A percentile compares a stretch with the other conserved stretches of the same genome.
These are phyloP conservation scores for Ctenodactylus gundi DNA, from an alignment of 2,113 vertebrate species.

Conservation along the genomic window DNA sequence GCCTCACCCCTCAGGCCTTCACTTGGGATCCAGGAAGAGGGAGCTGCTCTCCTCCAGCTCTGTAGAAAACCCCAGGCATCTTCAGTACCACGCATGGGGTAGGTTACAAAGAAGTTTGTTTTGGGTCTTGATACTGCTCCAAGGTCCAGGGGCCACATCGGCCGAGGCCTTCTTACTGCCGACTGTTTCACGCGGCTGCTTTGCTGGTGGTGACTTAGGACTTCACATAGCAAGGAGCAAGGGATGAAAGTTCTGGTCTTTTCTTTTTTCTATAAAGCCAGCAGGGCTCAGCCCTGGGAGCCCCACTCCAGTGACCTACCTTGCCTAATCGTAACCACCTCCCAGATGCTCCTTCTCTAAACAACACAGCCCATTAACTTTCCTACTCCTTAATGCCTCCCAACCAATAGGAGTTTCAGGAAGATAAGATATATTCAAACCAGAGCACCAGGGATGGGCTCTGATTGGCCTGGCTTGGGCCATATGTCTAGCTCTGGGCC, in stretches of 20 bases:
- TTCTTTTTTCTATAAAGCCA: neutral
- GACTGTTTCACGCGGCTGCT: neutral
- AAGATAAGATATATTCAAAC: neutral
- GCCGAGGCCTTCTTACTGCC: too few species aligned
- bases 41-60: neutral
- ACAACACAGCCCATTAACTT: neutral
- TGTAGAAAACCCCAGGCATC: too few species aligned
- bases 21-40: rapidly evolving
- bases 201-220: neutral
- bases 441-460: neutral
- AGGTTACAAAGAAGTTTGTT: neutral
- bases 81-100: rapidly evolving
- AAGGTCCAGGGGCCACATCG: neutral
- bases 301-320: too few species aligned
- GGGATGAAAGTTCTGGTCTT: neutral
- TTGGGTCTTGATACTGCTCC: neutral
- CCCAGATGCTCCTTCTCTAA: neutral
- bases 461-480: slow-evolving; percentile 3
- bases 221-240: neutral
- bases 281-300: neutral
- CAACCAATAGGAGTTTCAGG: neutral
- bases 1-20: neutral
- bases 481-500: neutral
- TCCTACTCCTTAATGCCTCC: neutral
- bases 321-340: neutral